These are phyloP conservation scores for Helicolenus hilgendorfi DNA, from an alignment of 2,797 vertebrate species.

Conservation along the genomic window DNA sequence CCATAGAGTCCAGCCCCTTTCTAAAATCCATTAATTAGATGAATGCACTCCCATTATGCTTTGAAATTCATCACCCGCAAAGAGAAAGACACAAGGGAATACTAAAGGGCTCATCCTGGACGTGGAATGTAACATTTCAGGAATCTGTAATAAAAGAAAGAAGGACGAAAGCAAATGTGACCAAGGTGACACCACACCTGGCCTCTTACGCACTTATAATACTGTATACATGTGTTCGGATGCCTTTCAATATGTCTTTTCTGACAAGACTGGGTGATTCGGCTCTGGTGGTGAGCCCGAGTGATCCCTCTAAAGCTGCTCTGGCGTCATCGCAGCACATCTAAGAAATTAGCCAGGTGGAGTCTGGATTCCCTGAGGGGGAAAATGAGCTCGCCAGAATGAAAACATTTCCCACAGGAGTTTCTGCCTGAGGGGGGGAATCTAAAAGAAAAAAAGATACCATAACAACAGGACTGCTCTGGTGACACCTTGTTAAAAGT, in stretches of 20 bases:
- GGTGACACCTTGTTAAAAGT: conserved; percentile 46
- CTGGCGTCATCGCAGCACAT: conserved; percentile 19
- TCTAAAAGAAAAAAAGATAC: not conserved
- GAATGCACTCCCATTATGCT: conserved; percentile 38
- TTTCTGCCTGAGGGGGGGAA: not conserved
- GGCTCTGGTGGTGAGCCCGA: not conserved
- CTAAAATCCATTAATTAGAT: conserved; percentile 64
- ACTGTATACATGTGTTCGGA: not conserved
- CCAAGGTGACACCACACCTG: not conserved
- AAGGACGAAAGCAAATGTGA: conserved; percentile 7
- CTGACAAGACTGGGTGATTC: conserved; percentile 6
- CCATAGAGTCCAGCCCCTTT: conserved; percentile 46
- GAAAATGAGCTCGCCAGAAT: conserved; percentile 27
- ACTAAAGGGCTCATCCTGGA: conserved; percentile 73
- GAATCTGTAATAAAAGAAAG: conserved; percentile 43
- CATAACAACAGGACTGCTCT: conserved; percentile 34
- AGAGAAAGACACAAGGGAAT: conserved; percentile 73
- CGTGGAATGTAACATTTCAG: conserved; percentile 77
- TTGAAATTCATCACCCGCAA: conserved; percentile 46
- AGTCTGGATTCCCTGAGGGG: conserved; percentile 77
- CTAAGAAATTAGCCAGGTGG: conserved; percentile 58
- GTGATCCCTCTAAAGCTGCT: conserved; percentile 51
- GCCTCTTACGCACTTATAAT: not conserved
- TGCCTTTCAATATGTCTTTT: conserved; percentile 1
- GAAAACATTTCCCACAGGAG: conserved; percentile 52